Conservation (phyloP, 30 jellyfish, hydroid and myxozoan genomes). For the Morbakka virulenta region DNA sequence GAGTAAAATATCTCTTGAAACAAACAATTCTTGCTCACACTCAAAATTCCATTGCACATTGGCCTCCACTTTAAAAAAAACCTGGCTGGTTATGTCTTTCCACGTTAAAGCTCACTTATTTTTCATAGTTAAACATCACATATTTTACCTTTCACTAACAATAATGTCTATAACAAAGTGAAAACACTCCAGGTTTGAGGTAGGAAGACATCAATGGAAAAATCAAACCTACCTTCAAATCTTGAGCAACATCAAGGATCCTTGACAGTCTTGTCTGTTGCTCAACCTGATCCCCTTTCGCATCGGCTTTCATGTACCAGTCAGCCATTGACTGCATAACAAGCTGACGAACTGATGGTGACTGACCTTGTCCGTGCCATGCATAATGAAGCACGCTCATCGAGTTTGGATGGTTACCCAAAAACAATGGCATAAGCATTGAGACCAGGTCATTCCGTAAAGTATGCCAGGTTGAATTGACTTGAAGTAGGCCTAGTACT, state of each 20-base stretch:
- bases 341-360: conserved; percentile 82
- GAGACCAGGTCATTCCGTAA: conserved; percentile 89
- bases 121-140: not conserved
- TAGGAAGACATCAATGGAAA: no score
- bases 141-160: not conserved
- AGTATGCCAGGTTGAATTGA: conserved; percentile 84
- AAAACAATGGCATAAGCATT: conserved; percentile 91
- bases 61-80: no score
- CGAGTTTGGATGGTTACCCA: conserved; percentile 89
- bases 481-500: conserved; percentile 79
- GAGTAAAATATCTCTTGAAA: no score
- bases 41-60: no score
- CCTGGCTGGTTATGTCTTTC: no score
- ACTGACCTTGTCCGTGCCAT: conserved; percentile 99
- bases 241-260: conserved; percentile 94
- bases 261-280: conserved; percentile 92
- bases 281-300: conserved; percentile 86
- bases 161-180: not conserved
- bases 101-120: no score
- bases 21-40: no score
- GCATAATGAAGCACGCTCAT: conserved; percentile 95
- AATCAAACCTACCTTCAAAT: conserved; percentile 82
- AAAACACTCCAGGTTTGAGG: not conserved
- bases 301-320: conserved; percentile 87
- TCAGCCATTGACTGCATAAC: conserved; percentile 97